Evolutionary conservation across 2,888 invertebrate genomes (phyloP).

Genomic region (Caenorhabditis becei): DNA sequence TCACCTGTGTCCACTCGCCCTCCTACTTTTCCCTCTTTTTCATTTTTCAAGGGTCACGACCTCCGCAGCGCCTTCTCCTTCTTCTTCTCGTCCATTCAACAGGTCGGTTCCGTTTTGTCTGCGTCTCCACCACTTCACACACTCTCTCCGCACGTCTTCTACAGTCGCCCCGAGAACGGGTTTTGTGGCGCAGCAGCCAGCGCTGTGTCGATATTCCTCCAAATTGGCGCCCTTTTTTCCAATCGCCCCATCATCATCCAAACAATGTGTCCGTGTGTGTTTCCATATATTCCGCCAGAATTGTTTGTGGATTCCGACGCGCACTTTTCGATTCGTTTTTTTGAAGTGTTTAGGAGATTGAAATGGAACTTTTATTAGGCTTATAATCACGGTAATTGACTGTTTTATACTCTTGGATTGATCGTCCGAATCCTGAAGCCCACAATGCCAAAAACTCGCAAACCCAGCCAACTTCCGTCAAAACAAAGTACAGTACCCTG

Average conservation of each 20-base stretch:
- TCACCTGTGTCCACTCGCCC: neutral
- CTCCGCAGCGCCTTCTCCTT: constrained; percentile 9
- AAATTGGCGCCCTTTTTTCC: constrained; percentile 2
- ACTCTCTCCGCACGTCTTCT: constrained; percentile 17
- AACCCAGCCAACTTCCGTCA: too few relatives aligned
- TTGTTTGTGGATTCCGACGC: neutral
- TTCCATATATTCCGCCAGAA: neutral
- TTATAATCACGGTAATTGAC: too few relatives aligned
- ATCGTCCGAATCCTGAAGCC: too few relatives aligned
- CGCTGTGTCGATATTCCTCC: neutral
- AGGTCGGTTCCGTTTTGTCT: constrained; percentile 44
- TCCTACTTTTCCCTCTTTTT: neutral
- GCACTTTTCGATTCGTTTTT: neutral
- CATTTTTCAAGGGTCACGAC: constrained; percentile 44
- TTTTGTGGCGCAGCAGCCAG: neutral
- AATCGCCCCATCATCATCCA: neutral
- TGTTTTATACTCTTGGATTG: too few relatives aligned
- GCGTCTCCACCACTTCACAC: constrained; percentile 34
- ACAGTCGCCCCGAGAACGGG: neutral
- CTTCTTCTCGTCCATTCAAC: constrained; percentile 9
- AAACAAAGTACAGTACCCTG: neutral
- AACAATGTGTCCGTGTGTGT: constrained; percentile 1
- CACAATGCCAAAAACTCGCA: too few relatives aligned
- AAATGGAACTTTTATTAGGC: too few relatives aligned
- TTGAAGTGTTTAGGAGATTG: neutral